phyloP scores from a whole-genome alignment of 2,888 invertebrate genomes.

The Noctua fimbriata region DNA sequence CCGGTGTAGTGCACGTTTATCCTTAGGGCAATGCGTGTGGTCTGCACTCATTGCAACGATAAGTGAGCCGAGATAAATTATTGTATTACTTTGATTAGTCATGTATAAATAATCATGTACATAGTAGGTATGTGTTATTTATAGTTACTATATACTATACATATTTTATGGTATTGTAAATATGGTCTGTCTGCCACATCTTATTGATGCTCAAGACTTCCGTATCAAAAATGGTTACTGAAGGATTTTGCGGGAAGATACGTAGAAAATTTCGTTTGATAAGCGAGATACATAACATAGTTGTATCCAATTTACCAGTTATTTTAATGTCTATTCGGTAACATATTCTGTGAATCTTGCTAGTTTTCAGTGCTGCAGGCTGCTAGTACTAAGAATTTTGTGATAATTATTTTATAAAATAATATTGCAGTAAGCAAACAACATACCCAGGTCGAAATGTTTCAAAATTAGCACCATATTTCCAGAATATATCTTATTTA shows the following conservation, averaged over 20 bases:
- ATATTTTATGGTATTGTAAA: slow-evolving; percentile 9
- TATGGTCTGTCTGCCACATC: not conserved
- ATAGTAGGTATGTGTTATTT: not conserved
- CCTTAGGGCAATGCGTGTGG: slow-evolving; percentile 43
- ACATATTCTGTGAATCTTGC: not conserved
- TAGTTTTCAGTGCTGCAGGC: not conserved
- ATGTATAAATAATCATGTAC: slow-evolving; percentile 9
- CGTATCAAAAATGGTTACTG: slow-evolving; percentile 1
- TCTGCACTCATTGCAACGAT: slow-evolving; percentile 22
- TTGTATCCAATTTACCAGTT: not conserved
- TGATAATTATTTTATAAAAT: not conserved
- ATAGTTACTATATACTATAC: not conserved
- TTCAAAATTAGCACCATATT: slow-evolving; percentile 11
- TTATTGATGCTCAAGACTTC: not conserved
- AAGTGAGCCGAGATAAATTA: slow-evolving; percentile 28
- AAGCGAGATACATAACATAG: too few species aligned
- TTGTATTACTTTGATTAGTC: slow-evolving; percentile 23
- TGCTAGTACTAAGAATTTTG: not conserved
- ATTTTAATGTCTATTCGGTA: not conserved
- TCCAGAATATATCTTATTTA: slow-evolving; percentile 40
- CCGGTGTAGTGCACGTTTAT: slow-evolving; percentile 18
- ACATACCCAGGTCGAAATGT: not conserved
- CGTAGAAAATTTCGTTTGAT: not conserved
- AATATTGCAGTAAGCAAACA: not conserved
- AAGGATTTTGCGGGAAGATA: not conserved